Evolutionary conservation across 2,113 vertebrate genomes (phyloP), one percentile per base, ranked within the genome.

Genomic region (Strix aluco): DNA sequence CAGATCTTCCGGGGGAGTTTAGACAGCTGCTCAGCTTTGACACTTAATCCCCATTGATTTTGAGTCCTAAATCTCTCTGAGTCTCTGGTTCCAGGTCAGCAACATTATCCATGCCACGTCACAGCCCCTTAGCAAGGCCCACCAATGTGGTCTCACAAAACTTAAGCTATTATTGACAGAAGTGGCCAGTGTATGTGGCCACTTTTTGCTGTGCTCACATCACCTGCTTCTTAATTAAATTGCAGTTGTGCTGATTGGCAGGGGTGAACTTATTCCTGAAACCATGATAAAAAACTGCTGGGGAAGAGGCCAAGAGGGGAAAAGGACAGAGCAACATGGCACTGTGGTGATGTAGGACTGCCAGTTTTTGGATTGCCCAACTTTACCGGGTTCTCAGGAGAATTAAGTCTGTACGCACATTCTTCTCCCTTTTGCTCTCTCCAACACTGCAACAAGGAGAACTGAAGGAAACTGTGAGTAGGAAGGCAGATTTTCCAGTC

Each of bases 401-500:
- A 91, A 75, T 82, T 57, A 34, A 74, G 47, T 81, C 79, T 88
- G 74, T 69, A 19, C 0, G 2, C 78, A 73, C 79, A 88, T 88
- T 69, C 58, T 90, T 93, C 85, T 88, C 65, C 32, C 58, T 82
- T 90, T 57, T 83, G 17, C 74, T 82, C 27, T 65, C 57, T 86
- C 49, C 55, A 80, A 3, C 1, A 2, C 32, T 90, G 13, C 27
- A 75, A 20, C 46, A 72, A 66, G 75, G 71, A 94, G 77, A 84
- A 82, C 81, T 77, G 58, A 88, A 91, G 87, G 67, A 83, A 93
- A 95, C 58, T 79, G 51, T 87, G 84, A 85, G 87, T 69, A 92
- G 49, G 52, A 85, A 79, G 57, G 81, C 88, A 86, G 63, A 93
- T 92, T 97, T 96, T 95, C 88, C 88, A 92, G 63, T 67, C 38